A percentile compares a stretch with the other conserved stretches of the same genome.
These are phyloP conservation scores for Peromyscus melanophrys DNA, from an alignment of 2,797 vertebrate species.

Conservation along the genomic window DNA sequence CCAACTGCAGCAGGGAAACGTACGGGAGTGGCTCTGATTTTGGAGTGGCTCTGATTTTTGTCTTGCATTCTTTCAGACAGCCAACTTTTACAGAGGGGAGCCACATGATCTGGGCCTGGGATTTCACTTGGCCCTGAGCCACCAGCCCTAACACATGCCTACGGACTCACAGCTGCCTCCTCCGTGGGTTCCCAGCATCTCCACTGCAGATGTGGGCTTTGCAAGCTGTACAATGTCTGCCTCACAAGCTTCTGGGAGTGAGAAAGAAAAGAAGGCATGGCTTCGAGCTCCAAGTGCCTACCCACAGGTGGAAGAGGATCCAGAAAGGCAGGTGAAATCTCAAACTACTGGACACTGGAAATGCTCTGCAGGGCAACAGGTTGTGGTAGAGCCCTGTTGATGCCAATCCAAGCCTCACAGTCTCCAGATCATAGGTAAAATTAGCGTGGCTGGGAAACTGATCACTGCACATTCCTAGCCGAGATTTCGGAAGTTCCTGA, in stretches of 20 bases:
- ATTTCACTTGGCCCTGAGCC: slow-evolving; percentile 71
- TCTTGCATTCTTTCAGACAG: slow-evolving; percentile 79
- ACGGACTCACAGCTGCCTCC: slow-evolving; percentile 36
- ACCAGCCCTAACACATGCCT: slow-evolving; percentile 70
- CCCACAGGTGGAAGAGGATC: slow-evolving; percentile 4
- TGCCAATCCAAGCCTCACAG: background rate
- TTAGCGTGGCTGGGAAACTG: background rate
- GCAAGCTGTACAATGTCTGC: slow-evolving; percentile 1
- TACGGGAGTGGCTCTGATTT: slow-evolving; percentile 76
- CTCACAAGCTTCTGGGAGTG: slow-evolving; percentile 42
- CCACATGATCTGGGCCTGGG: slow-evolving; percentile 45
- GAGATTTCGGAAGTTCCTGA: background rate
- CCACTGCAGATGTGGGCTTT: slow-evolving; percentile 48
- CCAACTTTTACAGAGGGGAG: slow-evolving; percentile 72
- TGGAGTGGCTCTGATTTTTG: slow-evolving; percentile 76
- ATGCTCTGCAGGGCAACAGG: background rate
- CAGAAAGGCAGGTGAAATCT: slow-evolving; percentile 1
- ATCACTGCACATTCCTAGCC: background rate
- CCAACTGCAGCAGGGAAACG: slow-evolving; percentile 63
- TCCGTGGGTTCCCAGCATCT: background rate
- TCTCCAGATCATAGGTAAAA: background rate
- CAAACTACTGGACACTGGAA: background rate
- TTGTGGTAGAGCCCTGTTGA: background rate
- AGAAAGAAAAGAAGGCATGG: background rate
- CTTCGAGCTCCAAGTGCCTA: background rate